Evolutionary conservation across 2,113 vertebrate species (phyloP).

Genomic region (Otocyon megalotis): DNA sequence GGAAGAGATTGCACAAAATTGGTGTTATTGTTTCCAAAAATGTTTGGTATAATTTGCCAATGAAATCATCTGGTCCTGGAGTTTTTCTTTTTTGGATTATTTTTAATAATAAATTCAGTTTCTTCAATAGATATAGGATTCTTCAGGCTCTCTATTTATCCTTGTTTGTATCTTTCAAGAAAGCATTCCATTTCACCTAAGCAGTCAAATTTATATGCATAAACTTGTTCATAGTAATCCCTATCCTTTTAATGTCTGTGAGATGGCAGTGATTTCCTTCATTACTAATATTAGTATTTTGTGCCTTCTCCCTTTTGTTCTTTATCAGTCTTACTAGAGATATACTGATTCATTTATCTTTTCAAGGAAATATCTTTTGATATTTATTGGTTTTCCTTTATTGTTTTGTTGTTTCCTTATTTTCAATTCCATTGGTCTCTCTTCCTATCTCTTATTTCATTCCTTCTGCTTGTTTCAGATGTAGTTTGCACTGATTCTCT

Average conservation of each 20-base stretch:
- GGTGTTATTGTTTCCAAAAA: constrained; percentile 4
- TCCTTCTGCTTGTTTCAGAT: neutral
- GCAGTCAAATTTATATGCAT: neutral
- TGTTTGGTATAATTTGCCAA: neutral
- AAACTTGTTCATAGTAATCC: neutral
- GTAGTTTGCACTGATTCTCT: neutral
- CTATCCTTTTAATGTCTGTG: neutral
- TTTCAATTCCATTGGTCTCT: neutral
- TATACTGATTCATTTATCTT: neutral
- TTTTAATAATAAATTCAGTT: neutral
- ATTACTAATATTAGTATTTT: neutral
- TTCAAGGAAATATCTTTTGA: neutral
- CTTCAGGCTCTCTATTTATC: neutral
- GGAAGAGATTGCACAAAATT: neutral
- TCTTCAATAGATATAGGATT: neutral
- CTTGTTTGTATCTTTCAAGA: constrained; percentile 14
- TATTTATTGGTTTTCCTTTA: neutral
- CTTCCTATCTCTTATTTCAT: constrained; percentile 1
- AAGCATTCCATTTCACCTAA: neutral
- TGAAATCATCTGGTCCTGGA: neutral
- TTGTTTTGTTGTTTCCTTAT: neutral
- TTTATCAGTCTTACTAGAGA: neutral
- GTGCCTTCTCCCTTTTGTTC: neutral
- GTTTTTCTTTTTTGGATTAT: neutral
- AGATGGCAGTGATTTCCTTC: neutral